Base-by-base conservation (phyloP, 1,140 invertebrate species). In the Neoseiulus cucumeris region DNA sequence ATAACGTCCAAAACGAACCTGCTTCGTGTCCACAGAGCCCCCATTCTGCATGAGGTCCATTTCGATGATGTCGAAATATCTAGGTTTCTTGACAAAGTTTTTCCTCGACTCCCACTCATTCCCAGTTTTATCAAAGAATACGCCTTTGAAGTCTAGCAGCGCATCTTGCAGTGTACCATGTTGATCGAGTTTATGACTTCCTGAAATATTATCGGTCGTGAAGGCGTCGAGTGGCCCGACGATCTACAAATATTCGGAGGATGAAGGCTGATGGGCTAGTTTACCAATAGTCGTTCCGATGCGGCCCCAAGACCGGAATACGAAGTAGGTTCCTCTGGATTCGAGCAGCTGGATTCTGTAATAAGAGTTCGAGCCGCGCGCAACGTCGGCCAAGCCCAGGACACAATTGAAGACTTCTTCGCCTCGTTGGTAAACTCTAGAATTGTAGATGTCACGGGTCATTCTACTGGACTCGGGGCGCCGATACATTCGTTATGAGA, bases 341-440 rank as follows among this genome's bases (percentile, higher is more conserved):
- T 93, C 82, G 14, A 98, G 76, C 41, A 96, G 74, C 76, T 98
- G 94, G 33, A 98, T 68, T 75, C 97, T 97, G 75, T 98, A 98
- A 75, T 81, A 98, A 5, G 89, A 92, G 75, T 98, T 98, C 71
- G 86, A 90, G 64, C 87, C 85, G 9, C 77, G 80, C 66, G 86
- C 83, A 42, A 97, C 82, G 74, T 96, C 89, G 1, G 91, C 91
- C 68, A 85, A 75, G 22, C 86, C 85, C 5, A 97, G 81, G 0
- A 91, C 85, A 59, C 80, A 82, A 41, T 82, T 87, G 73, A 84
- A 94, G 69, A 87, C 70, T n/a, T 75, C 72, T 77, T 14, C 80
- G 74, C 0, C 72, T 72, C 68, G 76, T 71, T 67, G 81, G 76
- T 72, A 87, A 86, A 97, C 86, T 82, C 76, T 77, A 67, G 12